Percentiles rank a stretch among this genome's conserved stretches.
These are phyloP conservation scores for Spinus olivaceus DNA, from an alignment of 2,797 vertebrate species.

Conservation along the genomic window DNA sequence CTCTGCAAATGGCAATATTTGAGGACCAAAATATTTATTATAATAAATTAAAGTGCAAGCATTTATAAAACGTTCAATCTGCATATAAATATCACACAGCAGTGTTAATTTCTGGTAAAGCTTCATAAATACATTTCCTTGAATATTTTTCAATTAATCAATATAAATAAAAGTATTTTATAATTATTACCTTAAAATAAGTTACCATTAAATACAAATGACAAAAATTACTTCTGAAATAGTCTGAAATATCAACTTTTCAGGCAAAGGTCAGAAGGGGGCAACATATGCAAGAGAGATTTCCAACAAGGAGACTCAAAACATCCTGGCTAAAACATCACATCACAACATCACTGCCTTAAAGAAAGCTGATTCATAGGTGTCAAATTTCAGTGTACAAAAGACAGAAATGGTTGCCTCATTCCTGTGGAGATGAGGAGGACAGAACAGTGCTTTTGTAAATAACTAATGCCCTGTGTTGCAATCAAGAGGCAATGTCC, in stretches of 20 bases:
- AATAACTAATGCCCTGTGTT: background rate
- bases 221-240: slow-evolving; percentile 13
- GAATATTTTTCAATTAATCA: slow-evolving; percentile 25
- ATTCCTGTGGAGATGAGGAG: background rate
- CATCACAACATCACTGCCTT: background rate
- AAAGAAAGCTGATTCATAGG: background rate
- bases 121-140: slow-evolving; percentile 70
- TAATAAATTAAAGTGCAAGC: slow-evolving; percentile 54
- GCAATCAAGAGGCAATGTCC: background rate
- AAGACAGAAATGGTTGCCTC: background rate
- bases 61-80: background rate
- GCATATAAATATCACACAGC: slow-evolving; percentile 53
- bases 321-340: background rate
- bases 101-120: background rate
- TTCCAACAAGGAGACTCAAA: background rate
- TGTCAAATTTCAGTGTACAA: background rate
- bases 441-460: background rate
- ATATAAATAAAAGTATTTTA: slow-evolving; percentile 67
- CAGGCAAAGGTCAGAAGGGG: slow-evolving; percentile 22
- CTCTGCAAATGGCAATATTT: background rate
- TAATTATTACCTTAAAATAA: slow-evolving; percentile 70
- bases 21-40: slow-evolving; percentile 62
- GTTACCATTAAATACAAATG: slow-evolving; percentile 69
- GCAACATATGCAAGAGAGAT: background rate
- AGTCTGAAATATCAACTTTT: background rate